phyloP scores from a whole-genome alignment of 2,113 vertebrate genomes.

The Aptenodytes forsteri region DNA sequence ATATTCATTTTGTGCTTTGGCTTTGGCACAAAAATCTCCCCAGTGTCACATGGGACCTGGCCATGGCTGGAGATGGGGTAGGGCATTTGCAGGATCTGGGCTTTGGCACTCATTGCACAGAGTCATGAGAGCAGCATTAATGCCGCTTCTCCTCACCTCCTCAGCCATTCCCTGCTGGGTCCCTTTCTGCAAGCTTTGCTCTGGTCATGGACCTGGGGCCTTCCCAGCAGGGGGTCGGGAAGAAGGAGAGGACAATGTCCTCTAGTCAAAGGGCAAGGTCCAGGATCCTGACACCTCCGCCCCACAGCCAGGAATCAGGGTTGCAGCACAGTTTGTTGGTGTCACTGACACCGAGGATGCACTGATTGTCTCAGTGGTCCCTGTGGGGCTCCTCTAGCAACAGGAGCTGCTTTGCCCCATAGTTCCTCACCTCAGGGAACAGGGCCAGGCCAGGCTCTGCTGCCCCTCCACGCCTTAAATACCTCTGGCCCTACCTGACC shows the following conservation, averaged over 20 bases:
- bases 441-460: not conserved
- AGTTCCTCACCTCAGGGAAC: not conserved
- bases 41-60: too few species aligned
- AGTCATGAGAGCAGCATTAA: not conserved
- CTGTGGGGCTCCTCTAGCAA: not conserved
- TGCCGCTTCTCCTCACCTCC: not conserved
- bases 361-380: not conserved
- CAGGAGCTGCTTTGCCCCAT: accelerated
- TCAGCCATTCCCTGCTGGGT: not conserved
- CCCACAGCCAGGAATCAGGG: not conserved
- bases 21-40: not conserved
- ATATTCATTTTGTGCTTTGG: not conserved
- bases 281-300: not conserved
- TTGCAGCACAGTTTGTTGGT: not conserved
- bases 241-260: not conserved
- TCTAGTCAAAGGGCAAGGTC: not conserved
- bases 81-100: not conserved
- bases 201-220: not conserved
- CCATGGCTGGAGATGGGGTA: not conserved
- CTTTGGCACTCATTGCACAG: not conserved
- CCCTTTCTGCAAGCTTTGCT: not conserved
- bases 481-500: not conserved
- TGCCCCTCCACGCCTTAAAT: not conserved
- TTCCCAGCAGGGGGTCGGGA: not conserved
- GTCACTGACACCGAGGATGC: not conserved